Base-by-base conservation (phyloP, 2,888 invertebrate genomes). In the Amblyjoppa proteus region DNA sequence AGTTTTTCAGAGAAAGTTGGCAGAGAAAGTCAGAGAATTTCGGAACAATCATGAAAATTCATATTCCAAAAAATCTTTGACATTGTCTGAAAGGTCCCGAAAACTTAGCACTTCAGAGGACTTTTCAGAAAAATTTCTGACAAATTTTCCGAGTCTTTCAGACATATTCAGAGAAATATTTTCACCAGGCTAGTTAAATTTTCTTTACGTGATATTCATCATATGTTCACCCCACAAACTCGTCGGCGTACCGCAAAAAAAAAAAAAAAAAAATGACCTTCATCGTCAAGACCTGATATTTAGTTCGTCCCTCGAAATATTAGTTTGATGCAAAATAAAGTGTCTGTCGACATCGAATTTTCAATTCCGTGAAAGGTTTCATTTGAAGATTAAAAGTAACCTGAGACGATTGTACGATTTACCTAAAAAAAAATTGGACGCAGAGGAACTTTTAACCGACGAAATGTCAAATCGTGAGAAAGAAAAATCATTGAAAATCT, bases 211-310 rank as follows among this genome's bases (percentile, higher is more conserved):
- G 41, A 41, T 41, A 41, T 41, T 41, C 41, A 41, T 41, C 41
- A 41, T 41, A 11, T 9, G n/a, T 66, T 66, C 49, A 83, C n/a
- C 71, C 73, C 38, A 49, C 7, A 41, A 11, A 41, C 41, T 41
- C 41, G 2, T 41, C 41, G 41, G 41, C 41, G 9, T 11, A 41
- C 2, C 41, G 41, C 41, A 78, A 31, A 69, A 58, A 75, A 51
- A 20, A 69, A 20, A 69, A 69, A 70, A 68, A 20, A 69, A 70
- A 68, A 7, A 71, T 82, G 64, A 76, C 81, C 61, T 75, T 61
- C 25, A 31, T 51, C 74, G 70, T 61, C 61, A 61, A 61, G 49
- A 49, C 64, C 56, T 20, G 58, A 51, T 69, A 41, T 41, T 41
- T 41, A 41, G 68, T 58, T 74, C 25, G 20, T 25, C 20, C n/a